Percentiles rank a stretch among this genome's conserved stretches.
Evolutionary conservation across 2,888 invertebrate genomes (phyloP).

Genomic region (Stenichneumon culpator): DNA sequence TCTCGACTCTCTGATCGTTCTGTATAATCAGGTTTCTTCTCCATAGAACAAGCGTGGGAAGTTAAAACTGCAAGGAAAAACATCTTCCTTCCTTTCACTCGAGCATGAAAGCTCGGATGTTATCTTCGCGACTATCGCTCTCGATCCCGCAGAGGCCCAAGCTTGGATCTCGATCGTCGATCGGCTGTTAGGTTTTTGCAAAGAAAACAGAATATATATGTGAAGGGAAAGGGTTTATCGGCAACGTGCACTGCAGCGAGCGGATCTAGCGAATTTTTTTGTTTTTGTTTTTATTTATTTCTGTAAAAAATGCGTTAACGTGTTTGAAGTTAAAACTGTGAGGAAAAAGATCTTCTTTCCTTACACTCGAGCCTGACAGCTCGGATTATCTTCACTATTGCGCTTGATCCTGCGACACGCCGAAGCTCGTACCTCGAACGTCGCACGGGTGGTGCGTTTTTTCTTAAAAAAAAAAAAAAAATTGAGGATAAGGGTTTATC

Average conservation of each 20-base stretch:
- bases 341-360: too few species aligned
- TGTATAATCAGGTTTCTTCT: slow-evolving; percentile 62
- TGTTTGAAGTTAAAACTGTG: not conserved
- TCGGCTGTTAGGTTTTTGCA: not conserved
- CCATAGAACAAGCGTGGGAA: slow-evolving; percentile 58
- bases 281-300: slow-evolving; percentile 32
- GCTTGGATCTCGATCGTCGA: slow-evolving; percentile 11
- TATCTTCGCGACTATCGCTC: not conserved
- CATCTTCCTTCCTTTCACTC: slow-evolving; percentile 67
- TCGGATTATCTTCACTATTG: too few species aligned
- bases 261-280: slow-evolving; percentile 61
- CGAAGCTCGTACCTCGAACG: too few species aligned
- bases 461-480: too few species aligned
- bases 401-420: too few species aligned
- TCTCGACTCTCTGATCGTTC: slow-evolving; percentile 39
- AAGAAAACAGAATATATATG: too few species aligned
- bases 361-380: too few species aligned
- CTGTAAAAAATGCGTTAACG: slow-evolving; percentile 69
- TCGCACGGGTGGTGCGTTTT: too few species aligned
- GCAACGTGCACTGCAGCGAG: not conserved
- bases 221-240: too few species aligned
- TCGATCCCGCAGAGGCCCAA: not conserved
- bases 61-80: slow-evolving; percentile 58
- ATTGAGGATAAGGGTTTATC: too few species aligned
- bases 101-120: slow-evolving; percentile 34